Evolutionary conservation across 2,888 invertebrate species (phyloP), one percentile per base, ranked within the genome.

Genomic region (Eilema griseolum): DNA sequence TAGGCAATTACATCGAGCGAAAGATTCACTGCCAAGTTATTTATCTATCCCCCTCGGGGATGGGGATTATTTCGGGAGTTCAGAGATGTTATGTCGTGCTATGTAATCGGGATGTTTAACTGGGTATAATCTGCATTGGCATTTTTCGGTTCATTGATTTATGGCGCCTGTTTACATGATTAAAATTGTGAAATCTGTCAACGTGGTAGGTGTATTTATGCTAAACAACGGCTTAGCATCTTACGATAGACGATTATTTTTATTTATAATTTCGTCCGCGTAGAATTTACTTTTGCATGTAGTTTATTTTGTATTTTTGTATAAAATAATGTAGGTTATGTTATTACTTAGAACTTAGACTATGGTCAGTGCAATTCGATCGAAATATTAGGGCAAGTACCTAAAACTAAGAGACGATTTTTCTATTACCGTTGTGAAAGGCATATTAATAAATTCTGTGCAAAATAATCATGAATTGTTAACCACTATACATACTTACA

Each of bases 131-230:
- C 80, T 77, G 74, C 78, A 75, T 79, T 83, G 83, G 78, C 82
- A 83, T 84, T 88, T 86, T 83, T 83, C 81, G 78, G 75, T 80
- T 76, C 78, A 85, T 83, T 81, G 83, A 75, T 73, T 78, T 64
- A 3, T 52, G 52, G 12, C 28, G 28, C 26, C 52, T 7, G 33
- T 2, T 26, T 57, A 14, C 20, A 63, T 33, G 31, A 56, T 14
- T 59, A 28, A 37, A 28, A 24, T 12, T 5, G 10, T 14, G 23
- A 26, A 24, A 59, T 59, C 20, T 52, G 52, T 52, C n/a, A 20
- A 52, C 1, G 4, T 41, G 16, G 41, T 41, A 16, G 14, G 16
- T 3, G 33, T 37, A 4, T 20, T 41, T 16, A 16, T 20, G 46
- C 7, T 20, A 7, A 46, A 46, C 46, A 20, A 46, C 20, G 20